Evolutionary conservation across 2,113 vertebrate species (phyloP), one percentile per base, ranked within the genome.

Genomic region (Trogon surrucura): DNA sequence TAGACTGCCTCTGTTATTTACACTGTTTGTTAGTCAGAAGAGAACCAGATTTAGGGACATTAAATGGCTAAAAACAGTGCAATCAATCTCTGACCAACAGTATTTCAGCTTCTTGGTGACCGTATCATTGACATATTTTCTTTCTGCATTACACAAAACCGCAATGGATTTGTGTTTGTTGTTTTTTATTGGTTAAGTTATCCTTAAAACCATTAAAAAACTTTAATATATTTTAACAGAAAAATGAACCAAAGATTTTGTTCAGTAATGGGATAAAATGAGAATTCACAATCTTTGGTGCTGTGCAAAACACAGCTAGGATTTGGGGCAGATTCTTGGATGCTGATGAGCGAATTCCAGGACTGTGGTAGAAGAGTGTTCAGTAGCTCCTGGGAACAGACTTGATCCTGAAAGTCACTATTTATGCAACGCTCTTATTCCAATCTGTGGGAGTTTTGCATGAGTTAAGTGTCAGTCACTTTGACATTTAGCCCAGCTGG

Each of bases 401-500:
- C 96, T 95, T 92, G 95, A 95, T 95, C 95, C 89, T 89, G 48
- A 91, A 41, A 97, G 91, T 92, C 95, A 96, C 93, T 96, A 53
- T 89, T 92, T 93, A 86, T 92, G 92, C 94, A 60, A 67, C 34
- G 3, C 69, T 97, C 57, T 71, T 71, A 53, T 91, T 95, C 94
- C 95, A 96, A 72, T 92, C 86, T 81, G 96, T 95, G 89, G 93
- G 96, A 95, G 94, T 93, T 95, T 67, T 89, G 78, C 94, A 91
- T 95, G 89, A 97, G 86, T 91, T 91, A 95, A 96, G 96, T 95
- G 96, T 96, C 96, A 96, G 96, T 96, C 96, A 97, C 93, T 96
- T 95, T 95, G 96, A 97, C 96, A 97, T 97, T 96, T 96, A 92
- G 80, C 86, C 93, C 96, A 97, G 94, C 95, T 97, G 96, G 91